Conservation (phyloP, 2,888 invertebrate genomes). For the Apamea sordens region DNA sequence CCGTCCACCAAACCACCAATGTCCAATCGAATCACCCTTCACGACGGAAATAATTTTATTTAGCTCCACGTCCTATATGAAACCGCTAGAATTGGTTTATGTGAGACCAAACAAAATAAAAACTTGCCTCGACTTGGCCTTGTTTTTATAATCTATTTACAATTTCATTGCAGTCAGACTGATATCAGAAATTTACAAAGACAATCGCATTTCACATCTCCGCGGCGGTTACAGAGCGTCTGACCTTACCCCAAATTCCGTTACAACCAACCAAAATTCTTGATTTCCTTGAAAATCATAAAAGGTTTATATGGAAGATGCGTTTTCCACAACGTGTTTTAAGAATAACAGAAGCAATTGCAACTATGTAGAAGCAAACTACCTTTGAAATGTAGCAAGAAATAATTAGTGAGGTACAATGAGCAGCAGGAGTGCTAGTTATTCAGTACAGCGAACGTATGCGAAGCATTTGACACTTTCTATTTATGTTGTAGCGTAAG, state of each 20-base stretch:
- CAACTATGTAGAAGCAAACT: conserved; percentile 38
- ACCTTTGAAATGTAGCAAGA: conserved; percentile 65
- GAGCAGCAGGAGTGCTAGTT: conserved; percentile 70
- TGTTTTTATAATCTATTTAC: conserved; percentile 31
- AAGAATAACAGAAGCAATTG: conserved; percentile 17
- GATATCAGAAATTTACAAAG: conserved; percentile 27
- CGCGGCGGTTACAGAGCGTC: conserved; percentile 38
- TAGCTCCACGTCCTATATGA: conserved; percentile 63
- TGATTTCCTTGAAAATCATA: conserved; percentile 66
- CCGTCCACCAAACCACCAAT: conserved; percentile 78
- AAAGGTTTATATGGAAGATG: conserved; percentile 54
- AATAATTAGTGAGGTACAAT: conserved; percentile 69
- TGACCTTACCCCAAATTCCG: conserved; percentile 68
- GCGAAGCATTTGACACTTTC: conserved; percentile 86
- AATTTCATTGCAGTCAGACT: conserved; percentile 27
- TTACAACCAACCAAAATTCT: conserved; percentile 52
- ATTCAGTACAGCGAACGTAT: conserved; percentile 79
- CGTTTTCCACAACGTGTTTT: conserved; percentile 36
- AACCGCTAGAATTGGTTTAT: conserved; percentile 66
- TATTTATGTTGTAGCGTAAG: conserved; percentile 82
- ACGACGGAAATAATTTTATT: conserved; percentile 76
- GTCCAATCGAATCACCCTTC: conserved; percentile 79
- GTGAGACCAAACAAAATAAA: conserved; percentile 45
- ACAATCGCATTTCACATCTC: conserved; percentile 55
- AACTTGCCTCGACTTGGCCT: conserved; percentile 26